Percentiles rank a stretch among this genome's conserved stretches.
phyloP scores from a whole-genome alignment of 37 sponge, comb jelly and placozoan genomes.

The Spongilla lacustris region DNA sequence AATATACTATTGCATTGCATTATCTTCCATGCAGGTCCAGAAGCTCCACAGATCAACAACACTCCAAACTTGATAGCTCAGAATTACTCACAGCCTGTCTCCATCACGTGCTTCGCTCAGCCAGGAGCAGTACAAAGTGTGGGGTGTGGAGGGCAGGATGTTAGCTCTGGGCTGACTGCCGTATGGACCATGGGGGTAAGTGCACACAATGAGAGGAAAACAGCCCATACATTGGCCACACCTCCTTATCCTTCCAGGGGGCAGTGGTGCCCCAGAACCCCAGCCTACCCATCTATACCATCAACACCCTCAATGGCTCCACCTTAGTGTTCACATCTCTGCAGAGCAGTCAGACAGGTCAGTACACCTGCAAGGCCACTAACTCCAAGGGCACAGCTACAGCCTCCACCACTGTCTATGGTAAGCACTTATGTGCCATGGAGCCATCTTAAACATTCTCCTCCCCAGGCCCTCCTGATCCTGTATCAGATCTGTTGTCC shows the following conservation, averaged over 20 bases:
- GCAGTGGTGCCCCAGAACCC: no score
- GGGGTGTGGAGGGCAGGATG: neutral
- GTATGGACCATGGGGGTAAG: no score
- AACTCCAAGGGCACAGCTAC: constrained; percentile 65
- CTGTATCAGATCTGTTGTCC: neutral
- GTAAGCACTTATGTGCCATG: neutral
- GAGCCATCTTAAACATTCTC: neutral
- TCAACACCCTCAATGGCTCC: no score
- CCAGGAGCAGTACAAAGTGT: neutral
- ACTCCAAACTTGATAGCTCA: neutral
- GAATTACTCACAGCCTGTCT: neutral
- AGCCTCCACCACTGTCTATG: constrained; percentile 56
- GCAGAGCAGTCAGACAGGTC: neutral
- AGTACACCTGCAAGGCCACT: constrained; percentile 27
- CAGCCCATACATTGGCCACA: no score
- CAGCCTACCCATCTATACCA: neutral
- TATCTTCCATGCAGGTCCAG: no score
- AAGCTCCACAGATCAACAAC: neutral
- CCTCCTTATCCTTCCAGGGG: no score
- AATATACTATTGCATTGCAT: no score
- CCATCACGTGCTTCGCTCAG: neutral
- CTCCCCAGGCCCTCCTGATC: constrained; percentile 1
- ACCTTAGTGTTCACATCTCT: neutral
- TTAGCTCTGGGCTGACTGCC: neutral
- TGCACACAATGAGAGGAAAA: no score